Evolutionary conservation across 64 coral and sea anemone genomes (phyloP).

Genomic region (Porites lutea): DNA sequence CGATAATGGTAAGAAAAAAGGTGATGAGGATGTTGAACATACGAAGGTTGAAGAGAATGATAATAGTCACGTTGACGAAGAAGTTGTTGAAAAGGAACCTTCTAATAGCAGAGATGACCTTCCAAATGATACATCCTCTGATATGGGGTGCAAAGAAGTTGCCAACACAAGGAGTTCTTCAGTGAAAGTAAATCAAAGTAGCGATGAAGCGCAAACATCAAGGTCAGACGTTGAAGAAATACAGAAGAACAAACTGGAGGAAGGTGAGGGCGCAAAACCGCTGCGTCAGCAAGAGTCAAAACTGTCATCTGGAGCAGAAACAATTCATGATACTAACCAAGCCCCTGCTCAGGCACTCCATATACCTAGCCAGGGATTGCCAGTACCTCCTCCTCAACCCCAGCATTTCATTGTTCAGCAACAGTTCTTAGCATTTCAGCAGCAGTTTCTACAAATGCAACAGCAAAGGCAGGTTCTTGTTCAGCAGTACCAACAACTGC

Average conservation of each 20-base stretch:
- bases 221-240: neutral
- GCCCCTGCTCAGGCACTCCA: conserved; percentile 4
- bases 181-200: neutral
- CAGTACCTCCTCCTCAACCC: conserved; percentile 49
- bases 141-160: conserved; percentile 15
- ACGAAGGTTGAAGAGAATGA: conserved; percentile 19
- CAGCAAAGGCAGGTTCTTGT: conserved; percentile 85
- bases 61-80: neutral
- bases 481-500: conserved; percentile 90
- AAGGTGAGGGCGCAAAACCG: neutral
- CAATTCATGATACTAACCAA: neutral
- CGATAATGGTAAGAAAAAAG: neutral
- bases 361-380: conserved; percentile 3
- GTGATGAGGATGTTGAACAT: neutral
- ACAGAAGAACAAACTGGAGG: neutral
- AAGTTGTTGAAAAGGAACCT: neutral
- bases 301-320: neutral
- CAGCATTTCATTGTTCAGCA: conserved; percentile 83
- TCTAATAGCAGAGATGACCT: neutral
- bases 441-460: conserved; percentile 88
- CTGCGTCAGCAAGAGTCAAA: neutral
- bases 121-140: neutral
- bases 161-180: neutral
- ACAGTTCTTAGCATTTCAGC: conserved; percentile 71
- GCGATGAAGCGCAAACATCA: neutral